Base-by-base conservation (phyloP, 2,888 invertebrate genomes). In the Lydus trimaculatus region DNA sequence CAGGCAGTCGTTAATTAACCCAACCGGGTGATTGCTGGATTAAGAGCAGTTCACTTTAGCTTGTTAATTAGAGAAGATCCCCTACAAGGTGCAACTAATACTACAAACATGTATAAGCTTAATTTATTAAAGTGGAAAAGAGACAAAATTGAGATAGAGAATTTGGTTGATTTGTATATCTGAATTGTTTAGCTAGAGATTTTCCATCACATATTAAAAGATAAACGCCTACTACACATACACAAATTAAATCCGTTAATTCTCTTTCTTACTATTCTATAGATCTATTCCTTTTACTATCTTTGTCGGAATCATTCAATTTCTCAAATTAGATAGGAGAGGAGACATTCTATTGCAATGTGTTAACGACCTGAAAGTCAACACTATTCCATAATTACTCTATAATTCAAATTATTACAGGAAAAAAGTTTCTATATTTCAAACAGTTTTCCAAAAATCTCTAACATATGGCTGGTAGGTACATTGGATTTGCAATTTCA, bases 1-100 rank as follows among this genome's bases (percentile, higher is more conserved):
- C 78, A 73, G 71, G 75, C 77, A 75, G 78, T 74, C 75, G 79
- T 79, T 81, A 81, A 81, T 81, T 81, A 81, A 81, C 77, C 77
- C 76, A 73, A 73, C 72, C 77, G 74, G 68, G 73, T 77, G 79
- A 79, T 80, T 78, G 76, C 76, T 63, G 78, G 79, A 80, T 81
- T 81, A 80, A 75, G 75, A 76, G 76, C 72, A 78, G 77, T 76
- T 77, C 78, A 74, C 78, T 80, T 76, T 76, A 78, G 74, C 79
- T 77, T 74, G 78, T 80, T 81, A 80, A 81, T 81, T 81, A 77
- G 78, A 76, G 73, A 75, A 73, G 74, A 77, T 75, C 78, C 73
- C 72, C 72, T 72, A 66, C 71, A 73, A 75, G 73, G 75, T 69
- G 73, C 69, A 73, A 71, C 71, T 71, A 72, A 74, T 71, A 71